phyloP scores from a whole-genome alignment of 2,888 invertebrate genomes.

The Exocentrus adspersus region DNA sequence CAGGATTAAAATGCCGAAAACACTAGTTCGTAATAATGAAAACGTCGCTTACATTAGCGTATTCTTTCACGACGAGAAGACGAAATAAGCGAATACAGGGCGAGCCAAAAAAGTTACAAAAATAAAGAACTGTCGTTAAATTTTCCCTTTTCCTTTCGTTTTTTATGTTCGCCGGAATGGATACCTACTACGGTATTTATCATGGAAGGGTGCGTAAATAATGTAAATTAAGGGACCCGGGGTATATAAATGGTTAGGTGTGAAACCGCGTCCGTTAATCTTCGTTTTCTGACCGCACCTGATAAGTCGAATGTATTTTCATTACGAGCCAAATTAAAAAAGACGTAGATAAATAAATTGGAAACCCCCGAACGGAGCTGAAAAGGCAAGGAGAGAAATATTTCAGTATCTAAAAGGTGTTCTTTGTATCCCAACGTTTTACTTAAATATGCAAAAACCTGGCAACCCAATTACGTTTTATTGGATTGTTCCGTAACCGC shows the following conservation, averaged over 20 bases:
- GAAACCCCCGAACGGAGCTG: not conserved
- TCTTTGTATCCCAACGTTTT: too few species aligned
- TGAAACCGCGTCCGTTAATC: slow-evolving; percentile 5
- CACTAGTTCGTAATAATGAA: not conserved
- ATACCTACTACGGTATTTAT: slow-evolving; percentile 24
- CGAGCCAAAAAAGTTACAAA: too few species aligned
- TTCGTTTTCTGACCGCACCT: slow-evolving; percentile 6
- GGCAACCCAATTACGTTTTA: not conserved
- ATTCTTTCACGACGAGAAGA: too few species aligned
- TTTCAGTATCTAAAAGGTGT: too few species aligned
- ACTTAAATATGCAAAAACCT: not conserved
- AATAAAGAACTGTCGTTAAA: too few species aligned
- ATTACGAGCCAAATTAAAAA: not conserved
- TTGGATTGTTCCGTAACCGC: slow-evolving; percentile 5
- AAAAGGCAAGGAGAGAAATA: not conserved
- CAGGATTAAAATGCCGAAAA: slow-evolving; percentile 13
- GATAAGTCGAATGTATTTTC: slow-evolving; percentile 8
- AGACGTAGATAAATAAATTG: not conserved
- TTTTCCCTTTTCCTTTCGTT: too few species aligned
- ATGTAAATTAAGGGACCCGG: slow-evolving; percentile 7
- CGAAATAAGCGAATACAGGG: too few species aligned
- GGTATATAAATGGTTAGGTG: slow-evolving; percentile 14
- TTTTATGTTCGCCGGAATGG: too few species aligned
- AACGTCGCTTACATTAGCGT: not conserved
- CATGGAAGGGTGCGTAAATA: not conserved